Evolutionary conservation across 1,140 invertebrate genomes (phyloP).

Genomic region (Bicyclus anynana): DNA sequence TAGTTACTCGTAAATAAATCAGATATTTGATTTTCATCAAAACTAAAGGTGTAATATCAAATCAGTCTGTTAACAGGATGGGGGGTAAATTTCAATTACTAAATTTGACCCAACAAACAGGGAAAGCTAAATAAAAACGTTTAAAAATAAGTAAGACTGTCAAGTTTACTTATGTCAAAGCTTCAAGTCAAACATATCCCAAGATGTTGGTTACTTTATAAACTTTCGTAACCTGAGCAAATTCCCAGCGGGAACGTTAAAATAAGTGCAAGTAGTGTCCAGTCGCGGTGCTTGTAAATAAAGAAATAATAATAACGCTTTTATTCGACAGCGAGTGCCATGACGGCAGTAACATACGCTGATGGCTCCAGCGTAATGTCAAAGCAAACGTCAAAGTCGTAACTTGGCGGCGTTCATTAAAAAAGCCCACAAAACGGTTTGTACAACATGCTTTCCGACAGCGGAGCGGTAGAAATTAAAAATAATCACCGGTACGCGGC

Average conservation of each 20-base stretch:
- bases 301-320: constrained; percentile 36
- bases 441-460: constrained; percentile 55
- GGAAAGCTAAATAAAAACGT: no score
- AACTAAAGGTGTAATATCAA: no score
- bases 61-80: no score
- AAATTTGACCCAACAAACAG: no score
- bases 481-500: constrained; percentile 57
- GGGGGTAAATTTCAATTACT: no score
- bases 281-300: constrained; percentile 24
- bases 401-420: constrained; percentile 55
- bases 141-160: no score
- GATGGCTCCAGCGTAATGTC: constrained; percentile 42
- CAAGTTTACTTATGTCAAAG: no score
- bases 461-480: constrained; percentile 65
- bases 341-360: constrained; percentile 33
- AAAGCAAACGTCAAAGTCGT: constrained; percentile 49
- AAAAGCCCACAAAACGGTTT: constrained; percentile 57
- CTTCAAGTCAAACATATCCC: not conserved
- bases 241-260: constrained; percentile 19
- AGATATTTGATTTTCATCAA: no score
- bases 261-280: constrained; percentile 27
- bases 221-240: constrained; percentile 4
- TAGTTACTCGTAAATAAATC: no score
- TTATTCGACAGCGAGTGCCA: constrained; percentile 33
- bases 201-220: not conserved